Evolutionary conservation across 2,113 vertebrate species (phyloP).

Genomic region (Thymallus thymallus): DNA sequence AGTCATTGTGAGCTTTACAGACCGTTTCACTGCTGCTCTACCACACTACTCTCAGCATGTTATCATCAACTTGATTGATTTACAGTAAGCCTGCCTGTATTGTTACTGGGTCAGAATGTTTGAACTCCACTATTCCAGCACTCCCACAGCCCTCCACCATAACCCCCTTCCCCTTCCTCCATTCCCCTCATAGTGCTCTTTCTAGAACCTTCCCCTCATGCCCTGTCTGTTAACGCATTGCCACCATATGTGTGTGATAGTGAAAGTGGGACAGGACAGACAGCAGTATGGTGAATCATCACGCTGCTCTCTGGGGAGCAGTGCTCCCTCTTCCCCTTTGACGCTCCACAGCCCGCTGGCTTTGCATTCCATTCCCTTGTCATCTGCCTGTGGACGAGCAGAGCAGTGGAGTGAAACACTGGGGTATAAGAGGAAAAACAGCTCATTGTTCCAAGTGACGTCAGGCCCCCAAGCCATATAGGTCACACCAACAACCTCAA

Average conservation of each 20-base stretch:
- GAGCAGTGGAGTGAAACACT: conserved; percentile 5
- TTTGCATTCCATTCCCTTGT: conserved; percentile 53
- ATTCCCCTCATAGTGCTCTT: background rate
- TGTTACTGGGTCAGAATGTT: background rate
- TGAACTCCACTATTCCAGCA: background rate
- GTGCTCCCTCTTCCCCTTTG: conserved; percentile 6
- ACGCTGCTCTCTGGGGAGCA: background rate
- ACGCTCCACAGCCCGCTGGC: background rate
- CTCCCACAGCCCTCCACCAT: background rate
- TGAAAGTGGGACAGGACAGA: background rate
- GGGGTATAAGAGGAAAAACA: conserved; percentile 58
- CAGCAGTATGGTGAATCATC: conserved; percentile 43
- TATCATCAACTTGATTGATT: background rate
- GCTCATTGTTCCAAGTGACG: conserved; percentile 48
- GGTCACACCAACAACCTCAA: background rate
- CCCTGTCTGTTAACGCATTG: conserved; percentile 17
- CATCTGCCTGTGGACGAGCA: background rate
- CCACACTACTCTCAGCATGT: no score
- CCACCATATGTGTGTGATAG: conserved; percentile 4
- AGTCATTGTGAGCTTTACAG: no score
- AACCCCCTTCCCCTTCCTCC: background rate
- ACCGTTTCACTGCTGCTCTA: no score
- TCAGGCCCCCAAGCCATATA: conserved; percentile 36
- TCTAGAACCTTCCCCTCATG: conserved; percentile 37
- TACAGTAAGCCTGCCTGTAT: background rate